Evolutionary conservation across 2,888 invertebrate genomes (phyloP).

Genomic region (Zhuqinia jingwanae): DNA sequence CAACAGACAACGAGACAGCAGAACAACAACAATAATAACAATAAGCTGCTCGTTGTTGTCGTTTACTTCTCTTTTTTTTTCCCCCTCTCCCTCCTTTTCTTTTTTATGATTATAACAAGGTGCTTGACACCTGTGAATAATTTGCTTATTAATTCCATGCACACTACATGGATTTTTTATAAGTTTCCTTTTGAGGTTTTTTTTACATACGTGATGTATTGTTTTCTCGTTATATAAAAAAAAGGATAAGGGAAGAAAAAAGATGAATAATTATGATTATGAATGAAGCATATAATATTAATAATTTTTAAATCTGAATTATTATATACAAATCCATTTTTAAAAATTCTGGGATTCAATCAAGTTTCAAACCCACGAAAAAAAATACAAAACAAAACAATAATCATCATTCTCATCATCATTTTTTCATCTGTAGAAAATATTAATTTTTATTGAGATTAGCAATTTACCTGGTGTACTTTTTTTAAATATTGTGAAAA

Average conservation of each 20-base stretch:
- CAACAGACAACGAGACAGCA: slow-evolving; percentile 23
- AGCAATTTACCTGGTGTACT: slow-evolving; percentile 4
- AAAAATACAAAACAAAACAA: no score
- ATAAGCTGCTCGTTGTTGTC: slow-evolving; percentile 23
- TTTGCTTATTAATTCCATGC: slow-evolving; percentile 79
- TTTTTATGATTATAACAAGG: slow-evolving; percentile 77
- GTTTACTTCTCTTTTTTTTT: slow-evolving; percentile 55
- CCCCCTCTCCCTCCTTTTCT: slow-evolving; percentile 26
- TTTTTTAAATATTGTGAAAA: no score
- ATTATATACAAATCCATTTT: no score
- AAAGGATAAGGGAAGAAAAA: no score
- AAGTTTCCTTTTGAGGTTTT: slow-evolving; percentile 39
- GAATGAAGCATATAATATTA: neutral
- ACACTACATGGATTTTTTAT: slow-evolving; percentile 68
- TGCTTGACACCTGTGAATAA: slow-evolving; percentile 79
- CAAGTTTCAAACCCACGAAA: no score
- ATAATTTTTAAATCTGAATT: neutral
- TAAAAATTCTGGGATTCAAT: no score
- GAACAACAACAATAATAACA: slow-evolving; percentile 7
- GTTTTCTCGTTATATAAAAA: neutral
- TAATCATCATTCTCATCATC: no score
- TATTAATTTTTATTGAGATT: slow-evolving; percentile 31
- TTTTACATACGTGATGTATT: slow-evolving; percentile 4
- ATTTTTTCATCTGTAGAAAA: no score
- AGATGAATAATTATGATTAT: neutral